Percentiles rank a stretch among this genome's conserved stretches.
phyloP scores from a whole-genome alignment of 1,140 invertebrate genomes.

The Leptinotarsa undecemlineata region DNA sequence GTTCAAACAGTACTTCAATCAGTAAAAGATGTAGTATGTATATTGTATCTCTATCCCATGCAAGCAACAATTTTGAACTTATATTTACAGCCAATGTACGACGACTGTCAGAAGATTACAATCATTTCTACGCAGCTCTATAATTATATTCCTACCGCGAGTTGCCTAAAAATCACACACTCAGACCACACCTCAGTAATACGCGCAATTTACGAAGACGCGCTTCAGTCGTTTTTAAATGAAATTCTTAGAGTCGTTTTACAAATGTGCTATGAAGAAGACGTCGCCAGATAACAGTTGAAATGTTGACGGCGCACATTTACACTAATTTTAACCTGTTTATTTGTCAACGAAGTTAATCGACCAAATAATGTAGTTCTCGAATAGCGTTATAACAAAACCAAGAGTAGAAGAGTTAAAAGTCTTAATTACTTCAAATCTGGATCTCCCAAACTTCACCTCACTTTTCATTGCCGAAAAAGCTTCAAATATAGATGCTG shows the following conservation, averaged over 20 bases:
- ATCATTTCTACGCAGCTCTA: no score
- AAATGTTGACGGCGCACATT: neutral
- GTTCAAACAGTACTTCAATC: no score
- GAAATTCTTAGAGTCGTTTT: conserved; percentile 2
- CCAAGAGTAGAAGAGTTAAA: neutral
- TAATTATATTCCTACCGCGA: neutral
- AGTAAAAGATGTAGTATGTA: no score
- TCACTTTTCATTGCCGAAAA: no score
- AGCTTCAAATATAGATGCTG: no score
- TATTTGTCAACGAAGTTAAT: neutral
- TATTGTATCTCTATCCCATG: no score
- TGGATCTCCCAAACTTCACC: no score
- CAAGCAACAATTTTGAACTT: no score
- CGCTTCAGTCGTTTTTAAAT: conserved; percentile 17
- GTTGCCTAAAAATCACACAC: neutral
- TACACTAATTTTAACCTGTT: conserved; percentile 11
- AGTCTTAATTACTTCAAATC: neutral
- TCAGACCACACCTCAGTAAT: conserved; percentile 9
- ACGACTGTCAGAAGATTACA: no score
- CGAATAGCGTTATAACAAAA: neutral
- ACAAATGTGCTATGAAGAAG: conserved; percentile 19
- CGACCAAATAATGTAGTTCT: conserved; percentile 9
- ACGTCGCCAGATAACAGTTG: conserved; percentile 17
- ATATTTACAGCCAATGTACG: no score
- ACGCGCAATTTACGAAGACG: conserved; percentile 13